Evolutionary conservation across 1,140 invertebrate species (phyloP), one percentile per base, ranked within the genome.

Genomic region (Cherax destructor): DNA sequence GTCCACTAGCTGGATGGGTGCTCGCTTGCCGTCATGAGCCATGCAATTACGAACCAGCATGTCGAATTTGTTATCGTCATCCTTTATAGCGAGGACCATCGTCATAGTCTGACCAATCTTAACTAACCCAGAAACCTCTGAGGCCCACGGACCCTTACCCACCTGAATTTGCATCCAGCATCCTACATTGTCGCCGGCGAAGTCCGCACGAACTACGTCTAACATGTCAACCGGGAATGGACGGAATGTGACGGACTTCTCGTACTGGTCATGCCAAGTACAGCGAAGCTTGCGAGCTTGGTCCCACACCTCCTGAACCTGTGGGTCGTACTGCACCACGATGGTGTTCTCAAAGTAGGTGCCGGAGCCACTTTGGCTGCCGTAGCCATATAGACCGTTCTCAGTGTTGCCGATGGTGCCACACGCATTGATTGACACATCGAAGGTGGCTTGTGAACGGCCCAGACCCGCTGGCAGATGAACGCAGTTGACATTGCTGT

Each of bases 81-180:
- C 98, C 94, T 99, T 99, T 92, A 99, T 99, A 11, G 98, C 98
- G 50, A 99, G 94, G 2, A 99, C 98, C 98, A 99, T 99, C 7
- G 98, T 99, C 98, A 99, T 99, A 0, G 98, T 98, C 94, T 99
- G 98, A 3, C 98, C 98, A 79, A 99, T 99, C 94, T 99, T 99
- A 0, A 99, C 98, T 49, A 99, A 95, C 0, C 98, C 98, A 0
- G 98, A 98, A 0, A 99, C 98, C 95, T 99, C 98, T 0, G 97
- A 98, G 11, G 98, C 98, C 98, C 98, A 99, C 0, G 98, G 98
- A 72, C 98, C 98, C 94, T 98, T 99, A 24, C 98, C 98, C 9
- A 98, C 98, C 93, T 95, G 94, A 80, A 94, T 94, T 78, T 94
- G 94, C 93, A 94, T 94, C 98, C 98, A 98, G 94, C 98, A 99